phyloP scores from a whole-genome alignment of 2,888 invertebrate genomes.

The Sycophila texana region DNA sequence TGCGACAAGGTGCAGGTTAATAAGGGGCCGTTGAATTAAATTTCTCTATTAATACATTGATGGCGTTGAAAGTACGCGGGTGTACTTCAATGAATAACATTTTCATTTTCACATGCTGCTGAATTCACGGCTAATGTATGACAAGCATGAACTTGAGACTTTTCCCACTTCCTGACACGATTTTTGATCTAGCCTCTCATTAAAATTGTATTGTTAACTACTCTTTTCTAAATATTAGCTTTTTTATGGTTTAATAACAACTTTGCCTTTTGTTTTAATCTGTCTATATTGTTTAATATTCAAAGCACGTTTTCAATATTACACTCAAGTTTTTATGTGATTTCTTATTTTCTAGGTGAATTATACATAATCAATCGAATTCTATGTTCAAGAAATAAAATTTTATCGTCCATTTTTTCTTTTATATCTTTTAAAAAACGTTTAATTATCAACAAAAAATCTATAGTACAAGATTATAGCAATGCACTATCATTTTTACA shows the following conservation, averaged over 20 bases:
- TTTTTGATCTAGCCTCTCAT: conserved; percentile 6
- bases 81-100: conserved; percentile 14
- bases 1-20: conserved; percentile 14
- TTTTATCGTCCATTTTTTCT: too few relatives aligned
- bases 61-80: neutral
- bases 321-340: too few relatives aligned
- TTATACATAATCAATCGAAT: too few relatives aligned
- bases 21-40: conserved; percentile 19
- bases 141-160: conserved; percentile 25
- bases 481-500: too few relatives aligned
- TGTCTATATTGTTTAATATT: too few relatives aligned
- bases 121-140: conserved; percentile 18
- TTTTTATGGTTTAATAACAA: too few relatives aligned
- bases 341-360: too few relatives aligned
- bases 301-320: too few relatives aligned
- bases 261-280: neutral
- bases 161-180: conserved; percentile 1
- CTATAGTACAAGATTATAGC: too few relatives aligned
- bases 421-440: too few relatives aligned
- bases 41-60: conserved; percentile 39
- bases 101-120: conserved; percentile 41
- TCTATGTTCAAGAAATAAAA: too few relatives aligned
- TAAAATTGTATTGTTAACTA: conserved; percentile 10
- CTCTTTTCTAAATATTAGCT: neutral
- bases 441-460: too few relatives aligned